Percentiles rank a stretch among this genome's conserved stretches.
Evolutionary conservation across 1,140 invertebrate species (phyloP).

Genomic region (Nylanderia fulva): DNA sequence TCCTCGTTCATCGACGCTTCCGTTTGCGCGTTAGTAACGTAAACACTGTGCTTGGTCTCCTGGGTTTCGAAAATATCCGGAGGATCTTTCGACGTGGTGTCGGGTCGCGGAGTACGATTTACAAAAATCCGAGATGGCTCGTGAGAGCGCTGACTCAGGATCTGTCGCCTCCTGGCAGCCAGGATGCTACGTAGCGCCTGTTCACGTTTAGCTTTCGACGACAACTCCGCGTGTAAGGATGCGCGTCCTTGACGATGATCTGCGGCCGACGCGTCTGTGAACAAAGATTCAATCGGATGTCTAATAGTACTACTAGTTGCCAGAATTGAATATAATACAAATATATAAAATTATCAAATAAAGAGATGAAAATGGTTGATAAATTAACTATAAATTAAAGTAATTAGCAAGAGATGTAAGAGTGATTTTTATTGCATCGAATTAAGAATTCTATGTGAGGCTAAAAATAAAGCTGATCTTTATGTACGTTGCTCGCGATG

Average conservation of each 20-base stretch:
- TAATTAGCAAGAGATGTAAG: not conserved
- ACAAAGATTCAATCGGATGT: conserved; percentile 1
- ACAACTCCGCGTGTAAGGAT: conserved; percentile 73
- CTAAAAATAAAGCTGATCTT: not conserved
- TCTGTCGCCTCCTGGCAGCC: conserved; percentile 75
- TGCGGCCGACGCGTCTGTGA: conserved; percentile 59
- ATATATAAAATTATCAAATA: too few species aligned
- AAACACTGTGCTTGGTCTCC: conserved; percentile 77
- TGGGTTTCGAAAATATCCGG: conserved; percentile 79
- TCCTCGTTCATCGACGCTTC: conserved; percentile 34
- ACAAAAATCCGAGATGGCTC: conserved; percentile 34
- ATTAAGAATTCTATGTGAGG: not conserved
- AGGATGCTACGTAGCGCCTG: conserved; percentile 77
- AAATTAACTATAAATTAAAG: too few species aligned
- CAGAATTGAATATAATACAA: not conserved
- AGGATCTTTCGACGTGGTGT: conserved; percentile 52
- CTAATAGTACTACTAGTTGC: not conserved
- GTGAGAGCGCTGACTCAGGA: conserved; percentile 58
- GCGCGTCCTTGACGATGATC: conserved; percentile 75
- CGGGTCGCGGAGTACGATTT: conserved; percentile 41
- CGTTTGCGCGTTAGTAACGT: conserved; percentile 66
- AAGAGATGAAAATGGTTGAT: too few species aligned
- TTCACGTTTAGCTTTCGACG: conserved; percentile 78
- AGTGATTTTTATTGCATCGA: not conserved
- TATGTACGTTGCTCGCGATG: not conserved